A percentile compares a stretch with the other conserved stretches of the same genome.
phyloP scores from a whole-genome alignment of 2,888 invertebrate species.

The Brenthis hecate region DNA sequence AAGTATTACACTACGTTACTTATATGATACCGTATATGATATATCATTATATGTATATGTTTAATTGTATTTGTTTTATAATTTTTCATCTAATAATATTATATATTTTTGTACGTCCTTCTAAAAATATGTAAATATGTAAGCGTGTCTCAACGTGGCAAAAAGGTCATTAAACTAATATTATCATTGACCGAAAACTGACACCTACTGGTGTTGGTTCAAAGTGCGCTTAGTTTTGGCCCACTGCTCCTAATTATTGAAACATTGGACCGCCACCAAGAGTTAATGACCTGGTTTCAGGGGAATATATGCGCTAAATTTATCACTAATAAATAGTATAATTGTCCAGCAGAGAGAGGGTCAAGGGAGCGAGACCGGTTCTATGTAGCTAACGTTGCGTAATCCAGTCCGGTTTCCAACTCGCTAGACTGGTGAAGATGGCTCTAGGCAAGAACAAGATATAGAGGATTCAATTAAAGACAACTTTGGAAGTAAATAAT shows the following conservation, averaged over 20 bases:
- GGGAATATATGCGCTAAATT: constrained; percentile 60
- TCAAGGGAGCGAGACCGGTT: constrained; percentile 72
- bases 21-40: too few species aligned
- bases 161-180: constrained; percentile 8
- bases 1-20: neutral
- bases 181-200: constrained; percentile 22
- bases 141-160: neutral
- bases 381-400: constrained; percentile 55
- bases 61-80: too few species aligned
- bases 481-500: neutral
- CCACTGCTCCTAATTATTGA: constrained; percentile 70
- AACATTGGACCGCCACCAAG: constrained; percentile 77
- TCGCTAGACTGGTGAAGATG: constrained; percentile 32
- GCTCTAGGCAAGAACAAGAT: constrained; percentile 12
- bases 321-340: constrained; percentile 52
- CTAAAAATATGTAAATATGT: too few species aligned
- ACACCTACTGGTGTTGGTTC: constrained; percentile 11
- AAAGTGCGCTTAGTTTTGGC: constrained; percentile 62
- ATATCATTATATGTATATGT: too few species aligned
- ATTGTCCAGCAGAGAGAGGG: constrained; percentile 55
- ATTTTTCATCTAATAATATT: too few species aligned
- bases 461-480: neutral
- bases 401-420: constrained; percentile 52
- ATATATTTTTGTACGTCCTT: too few species aligned
- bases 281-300: constrained; percentile 63